phyloP scores from a whole-genome alignment of 92 coral and sea anemone species.

The Blastomussa wellsi region DNA sequence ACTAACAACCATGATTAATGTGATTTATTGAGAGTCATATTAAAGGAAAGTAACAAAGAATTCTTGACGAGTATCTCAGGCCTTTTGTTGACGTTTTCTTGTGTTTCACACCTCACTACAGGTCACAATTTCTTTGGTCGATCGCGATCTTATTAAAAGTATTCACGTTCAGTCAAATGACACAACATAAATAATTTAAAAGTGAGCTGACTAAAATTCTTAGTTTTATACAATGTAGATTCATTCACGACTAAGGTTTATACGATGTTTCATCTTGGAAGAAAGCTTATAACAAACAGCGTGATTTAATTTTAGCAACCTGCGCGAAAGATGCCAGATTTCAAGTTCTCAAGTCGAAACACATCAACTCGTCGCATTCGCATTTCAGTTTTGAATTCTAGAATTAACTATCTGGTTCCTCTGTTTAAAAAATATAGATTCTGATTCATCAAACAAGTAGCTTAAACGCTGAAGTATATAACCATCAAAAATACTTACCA shows the following conservation, averaged over 20 bases:
- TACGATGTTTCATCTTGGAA: neutral
- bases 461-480: neutral
- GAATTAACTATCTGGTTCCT: neutral
- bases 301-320: neutral
- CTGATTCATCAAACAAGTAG: neutral
- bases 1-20: neutral
- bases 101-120: neutral
- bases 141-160: too few relatives aligned
- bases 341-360: neutral
- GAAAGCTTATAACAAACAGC: neutral
- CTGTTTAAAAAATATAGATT: neutral
- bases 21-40: neutral
- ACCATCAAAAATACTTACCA: conserved; percentile 2
- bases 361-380: neutral
- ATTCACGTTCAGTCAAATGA: neutral
- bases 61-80: neutral
- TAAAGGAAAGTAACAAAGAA: neutral
- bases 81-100: neutral
- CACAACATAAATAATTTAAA: neutral
- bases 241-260: neutral
- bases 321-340: neutral
- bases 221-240: neutral
- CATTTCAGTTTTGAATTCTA: conserved; percentile 2
- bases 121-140: too few relatives aligned
- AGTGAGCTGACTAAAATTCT: neutral